Conservation (phyloP, 2,113 vertebrate genomes). For the Neogale vison region DNA sequence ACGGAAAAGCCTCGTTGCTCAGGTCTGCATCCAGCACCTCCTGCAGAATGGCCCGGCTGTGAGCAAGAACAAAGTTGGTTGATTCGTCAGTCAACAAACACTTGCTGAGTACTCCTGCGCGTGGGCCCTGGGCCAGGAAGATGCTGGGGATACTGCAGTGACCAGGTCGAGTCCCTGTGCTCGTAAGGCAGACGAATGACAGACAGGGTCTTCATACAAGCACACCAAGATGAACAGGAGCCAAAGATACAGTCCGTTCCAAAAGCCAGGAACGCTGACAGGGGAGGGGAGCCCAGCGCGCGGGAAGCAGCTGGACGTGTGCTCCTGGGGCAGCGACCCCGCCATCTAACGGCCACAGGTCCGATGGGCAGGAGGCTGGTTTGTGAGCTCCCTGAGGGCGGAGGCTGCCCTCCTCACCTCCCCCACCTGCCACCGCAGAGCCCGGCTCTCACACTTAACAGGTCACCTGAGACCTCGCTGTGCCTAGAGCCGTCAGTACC, state of each 20-base stretch:
- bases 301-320: fast-evolving
- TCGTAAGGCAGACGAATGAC: fast-evolving
- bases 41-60: constrained; percentile 91
- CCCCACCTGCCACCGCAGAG: fast-evolving
- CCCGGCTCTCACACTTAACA: fast-evolving
- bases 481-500: neutral
- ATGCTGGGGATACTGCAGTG: fast-evolving
- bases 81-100: neutral
- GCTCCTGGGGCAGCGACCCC: fast-evolving
- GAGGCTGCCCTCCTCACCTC: fast-evolving
- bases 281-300: neutral
- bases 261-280: fast-evolving
- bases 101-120: neutral
- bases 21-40: constrained; percentile 93
- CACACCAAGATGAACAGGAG: fast-evolving
- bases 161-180: neutral
- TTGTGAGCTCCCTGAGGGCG: neutral
- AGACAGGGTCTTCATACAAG: fast-evolving
- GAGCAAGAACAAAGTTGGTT: neutral
- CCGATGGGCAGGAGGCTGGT: fast-evolving
- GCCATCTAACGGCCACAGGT: fast-evolving
- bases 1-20: constrained; percentile 93
- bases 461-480: fast-evolving
- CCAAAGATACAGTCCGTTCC: fast-evolving
- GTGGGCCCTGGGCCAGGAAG: fast-evolving